These are phyloP conservation scores for Platysteira castanea DNA, from an alignment of 2,113 vertebrate genomes.

Conservation along the genomic window DNA sequence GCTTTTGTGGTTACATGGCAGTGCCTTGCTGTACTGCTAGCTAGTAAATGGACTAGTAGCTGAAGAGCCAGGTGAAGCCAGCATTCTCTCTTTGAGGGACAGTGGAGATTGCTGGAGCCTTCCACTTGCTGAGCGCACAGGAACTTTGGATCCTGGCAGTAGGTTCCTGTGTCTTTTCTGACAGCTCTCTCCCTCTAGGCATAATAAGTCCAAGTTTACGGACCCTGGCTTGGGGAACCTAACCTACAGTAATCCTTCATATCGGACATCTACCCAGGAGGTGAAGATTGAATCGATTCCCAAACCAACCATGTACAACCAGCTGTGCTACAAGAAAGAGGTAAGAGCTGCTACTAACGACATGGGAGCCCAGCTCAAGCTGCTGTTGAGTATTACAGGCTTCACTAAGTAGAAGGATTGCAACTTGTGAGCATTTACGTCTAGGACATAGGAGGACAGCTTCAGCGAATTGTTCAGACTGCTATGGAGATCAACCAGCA, in stretches of 20 bases:
- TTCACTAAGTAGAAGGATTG: not conserved
- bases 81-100: not conserved
- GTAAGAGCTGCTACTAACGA: conserved; percentile 62
- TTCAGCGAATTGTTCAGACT: not conserved
- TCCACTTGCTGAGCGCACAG: not conserved
- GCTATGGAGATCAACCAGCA: not conserved
- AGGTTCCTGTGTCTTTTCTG: not conserved
- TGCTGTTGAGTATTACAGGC: not conserved
- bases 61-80: not conserved
- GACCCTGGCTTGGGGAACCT: conserved; percentile 91
- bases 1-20: not conserved
- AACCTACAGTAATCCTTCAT: conserved; percentile 97
- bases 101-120: not conserved
- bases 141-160: not conserved
- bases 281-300: conserved; percentile 94
- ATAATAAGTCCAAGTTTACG: conserved; percentile 92
- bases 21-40: not conserved
- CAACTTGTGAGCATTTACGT: not conserved
- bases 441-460: not conserved
- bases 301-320: conserved; percentile 92
- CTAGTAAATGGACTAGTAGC: not conserved
- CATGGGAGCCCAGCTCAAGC: not conserved
- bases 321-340: conserved; percentile 97
- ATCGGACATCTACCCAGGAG: conserved; percentile 95
- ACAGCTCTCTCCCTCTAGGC: conserved; percentile 74